Conservation (phyloP, 2,113 vertebrate genomes). For the Nyctereutes procyonoides region DNA sequence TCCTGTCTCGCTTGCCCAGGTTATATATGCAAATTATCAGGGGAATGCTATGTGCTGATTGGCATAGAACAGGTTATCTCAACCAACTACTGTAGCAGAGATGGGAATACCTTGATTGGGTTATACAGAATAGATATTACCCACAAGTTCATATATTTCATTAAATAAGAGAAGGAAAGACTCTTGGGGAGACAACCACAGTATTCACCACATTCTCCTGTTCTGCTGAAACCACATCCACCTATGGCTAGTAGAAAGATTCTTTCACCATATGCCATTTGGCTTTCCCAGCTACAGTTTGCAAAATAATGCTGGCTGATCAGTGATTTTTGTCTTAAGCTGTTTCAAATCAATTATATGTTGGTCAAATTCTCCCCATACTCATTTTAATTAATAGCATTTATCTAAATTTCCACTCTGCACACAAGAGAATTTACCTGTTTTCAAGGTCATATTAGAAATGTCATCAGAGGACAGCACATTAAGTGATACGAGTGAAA, state of each 20-base stretch:
- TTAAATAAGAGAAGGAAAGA: not conserved
- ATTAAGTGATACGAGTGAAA: not conserved
- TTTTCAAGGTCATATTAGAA: conserved; percentile 37
- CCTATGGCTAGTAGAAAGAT: not conserved
- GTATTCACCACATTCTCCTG: not conserved
- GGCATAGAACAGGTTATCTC: not conserved
- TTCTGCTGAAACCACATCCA: not conserved
- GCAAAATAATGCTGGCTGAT: not conserved
- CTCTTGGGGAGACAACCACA: not conserved
- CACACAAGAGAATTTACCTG: not conserved
- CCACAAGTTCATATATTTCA: not conserved
- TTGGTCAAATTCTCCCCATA: not conserved
- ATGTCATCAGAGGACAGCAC: not conserved
- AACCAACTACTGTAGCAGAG: not conserved
- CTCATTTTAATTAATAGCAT: conserved; percentile 1
- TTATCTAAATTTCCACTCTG: not conserved
- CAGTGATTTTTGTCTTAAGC: not conserved
- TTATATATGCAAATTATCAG: not conserved
- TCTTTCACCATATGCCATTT: not conserved
- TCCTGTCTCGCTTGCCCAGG: not conserved
- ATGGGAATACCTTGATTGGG: not conserved
- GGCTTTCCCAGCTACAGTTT: not conserved
- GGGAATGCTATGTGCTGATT: not conserved
- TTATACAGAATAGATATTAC: not conserved
- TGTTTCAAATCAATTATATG: not conserved